Base-by-base conservation (phyloP, 2,888 invertebrate genomes). In the Xylophagus ater region DNA sequence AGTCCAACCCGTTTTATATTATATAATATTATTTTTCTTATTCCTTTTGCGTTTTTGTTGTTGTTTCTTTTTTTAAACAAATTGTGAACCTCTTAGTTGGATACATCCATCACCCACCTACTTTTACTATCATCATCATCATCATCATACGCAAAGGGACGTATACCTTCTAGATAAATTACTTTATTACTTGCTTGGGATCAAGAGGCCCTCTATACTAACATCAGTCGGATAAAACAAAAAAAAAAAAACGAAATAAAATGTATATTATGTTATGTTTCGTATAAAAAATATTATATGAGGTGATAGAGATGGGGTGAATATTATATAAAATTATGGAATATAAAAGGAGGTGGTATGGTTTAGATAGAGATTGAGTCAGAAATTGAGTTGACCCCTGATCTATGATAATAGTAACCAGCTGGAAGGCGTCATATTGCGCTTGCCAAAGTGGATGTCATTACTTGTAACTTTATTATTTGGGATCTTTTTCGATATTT, bases 371-470 rank as follows among this genome's bases (percentile, higher is more conserved):
- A 28, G 26, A 36, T 13, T 26, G 35, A 28, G 26, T 26, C 17
- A 26, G 26, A 28, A 40, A 28, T 40, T 23, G 38, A 38, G 32
- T 39, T 42, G 35, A 42, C 39, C 42, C 37, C 31, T 42, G 42
- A 42, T 42, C 39, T 31, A n/a, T 34, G 39, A 37, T 42, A 42
- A 42, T 39, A 39, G 39, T 42, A 32, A 39, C 37, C 35, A 15
- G 35, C 17, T 38, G 30, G 20, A 38, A 36, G 37, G 42, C 39
- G 42, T 42, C 39, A 42, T 39, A 39, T 42, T 42, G 39, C 32
- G 37, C 29, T 33, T 32, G 35, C 28, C 41, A 25, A 13, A 32
- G 28, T 31, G 25, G 20, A 33, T 37, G 37, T 26, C 32, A 36
- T 36, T 41, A 20, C 36, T 41, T 41, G 37, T 36, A 33, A 36